Conservation (phyloP, 2,113 vertebrate genomes). For the Gorsachius goisagi region DNA sequence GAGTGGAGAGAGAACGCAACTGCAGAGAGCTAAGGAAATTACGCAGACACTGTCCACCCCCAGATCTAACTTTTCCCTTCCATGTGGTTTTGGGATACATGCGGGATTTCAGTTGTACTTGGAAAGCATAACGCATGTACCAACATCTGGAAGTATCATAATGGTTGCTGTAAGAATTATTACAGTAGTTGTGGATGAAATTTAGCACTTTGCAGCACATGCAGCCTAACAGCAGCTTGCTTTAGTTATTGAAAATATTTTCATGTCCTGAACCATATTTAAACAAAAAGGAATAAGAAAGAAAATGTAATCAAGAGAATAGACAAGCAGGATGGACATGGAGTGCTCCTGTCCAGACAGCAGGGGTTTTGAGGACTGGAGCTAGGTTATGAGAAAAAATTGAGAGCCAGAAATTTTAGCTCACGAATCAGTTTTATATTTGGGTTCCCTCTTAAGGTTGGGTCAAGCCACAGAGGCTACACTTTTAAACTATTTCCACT, state of each 20-base stretch:
- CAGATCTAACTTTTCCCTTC: conserved; percentile 69
- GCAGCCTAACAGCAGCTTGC: conserved; percentile 4
- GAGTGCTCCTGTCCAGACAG: not conserved
- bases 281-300: not conserved
- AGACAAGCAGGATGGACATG: not conserved
- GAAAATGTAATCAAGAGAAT: not conserved
- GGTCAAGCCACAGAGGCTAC: not conserved
- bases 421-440: not conserved
- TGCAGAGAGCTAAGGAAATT: conserved; percentile 70
- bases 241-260: conserved; percentile 15
- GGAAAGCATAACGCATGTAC: conserved; percentile 38
- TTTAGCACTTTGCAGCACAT: not conserved
- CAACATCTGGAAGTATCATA: conserved; percentile 57
- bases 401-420: not conserved
- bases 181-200: not conserved
- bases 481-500: not conserved
- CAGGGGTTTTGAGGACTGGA: not conserved
- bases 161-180: conserved; percentile 27
- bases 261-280: not conserved
- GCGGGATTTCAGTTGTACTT: conserved; percentile 49
- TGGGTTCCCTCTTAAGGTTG: not conserved
- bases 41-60: conserved; percentile 71
- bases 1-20: not conserved
- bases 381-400: not conserved
- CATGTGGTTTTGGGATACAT: conserved; percentile 70